Evolutionary conservation across 1,140 invertebrate genomes (phyloP), one percentile per base, ranked within the genome.

Genomic region (Brachystomella parvula): DNA sequence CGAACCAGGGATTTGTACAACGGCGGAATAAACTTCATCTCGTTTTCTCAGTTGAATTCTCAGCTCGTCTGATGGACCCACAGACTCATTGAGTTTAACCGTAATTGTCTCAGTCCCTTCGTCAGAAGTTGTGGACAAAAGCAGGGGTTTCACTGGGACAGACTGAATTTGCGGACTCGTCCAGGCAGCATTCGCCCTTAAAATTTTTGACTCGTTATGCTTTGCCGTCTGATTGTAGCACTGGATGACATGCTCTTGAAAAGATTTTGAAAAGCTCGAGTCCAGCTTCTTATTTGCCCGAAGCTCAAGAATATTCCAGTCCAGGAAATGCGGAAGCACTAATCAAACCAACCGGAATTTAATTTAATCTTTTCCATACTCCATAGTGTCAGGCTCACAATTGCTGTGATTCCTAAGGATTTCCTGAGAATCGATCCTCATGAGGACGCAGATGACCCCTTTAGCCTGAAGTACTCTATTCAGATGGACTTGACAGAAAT

Each of bases 181-280:
- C n/a, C n/a, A n/a, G n/a, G n/a, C n/a, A n/a, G n/a, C n/a, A n/a
- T n/a, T n/a, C n/a, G n/a, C n/a, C n/a, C n/a, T n/a, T 24, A 24
- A 24, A 24, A 53, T 53, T 26, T 53, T 53, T 15, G 49, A 53
- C 24, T 53, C 49, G 49, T 53, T 53, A 24, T 53, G 49, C 24
- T 53, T 53, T 15, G 24, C 49, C 24, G 12, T 53, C 24, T 26
- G 12, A 53, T 53, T 53, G 49, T 53, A 53, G 21, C 49, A 17
- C 21, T 53, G 49, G 24, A 53, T 53, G 24, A 53, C 49, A 26
- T 53, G 24, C 3, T 53, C 49, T 53, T 53, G 49, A 53, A 53
- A 53, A 15, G 49, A 17, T 53, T 53, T 53, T 9, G 49, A 53
- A 24, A 53, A 53, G 24, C 24, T 53, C 9, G 6, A 24, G 24